Evolutionary conservation across 30 jellyfish, hydroid and myxozoan species (phyloP), one percentile per base, ranked within the genome.

Genomic region (Aurelia sp.): DNA sequence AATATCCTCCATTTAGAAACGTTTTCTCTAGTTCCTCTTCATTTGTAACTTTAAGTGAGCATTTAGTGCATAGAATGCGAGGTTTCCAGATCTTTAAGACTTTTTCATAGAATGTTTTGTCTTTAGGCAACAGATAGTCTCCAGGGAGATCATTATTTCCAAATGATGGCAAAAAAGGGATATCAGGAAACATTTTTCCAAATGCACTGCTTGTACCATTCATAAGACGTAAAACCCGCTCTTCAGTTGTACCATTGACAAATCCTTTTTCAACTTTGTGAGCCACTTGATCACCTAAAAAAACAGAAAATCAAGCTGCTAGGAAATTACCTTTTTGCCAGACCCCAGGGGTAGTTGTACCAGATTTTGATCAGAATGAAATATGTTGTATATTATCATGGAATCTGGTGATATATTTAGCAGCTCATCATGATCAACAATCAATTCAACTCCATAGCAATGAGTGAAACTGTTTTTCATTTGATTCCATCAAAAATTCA

Each of bases 121-220:
- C 75, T 50, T 59, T 71, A 27, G 96, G 96, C 20, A 79, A 70
- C 20, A 69, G 19, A 71, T 87, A 87, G 35, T 87, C 84, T 13
- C 87, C 91, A 19, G 88, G 91, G 11, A 87, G 84, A 62, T 87
- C 96, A 41, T 77, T 87, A 74, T 87, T 87, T 13, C 96, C 96
- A 15, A 87, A 27, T 10, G 84, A 78, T 55, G 96, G 88, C 27
- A 77, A 17, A 27, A 78, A 9, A 3, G 96, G 96, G 11, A 86
- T 75, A 0, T 50, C 55, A 0, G 96, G 66, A 47, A 86, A 77
- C 18, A 27, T 51, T 9, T 31, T 50, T n/a, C 40, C 33, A 11
- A 86, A 33, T 0, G 80, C 77, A 33, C 27, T 27, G 13, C 72
- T 67, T 12, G 82, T 13, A n/a, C n/a, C 69, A 15, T 58, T 48